Evolutionary conservation across 2,113 vertebrate genomes (phyloP).

Genomic region (Pardalotus punctatus): DNA sequence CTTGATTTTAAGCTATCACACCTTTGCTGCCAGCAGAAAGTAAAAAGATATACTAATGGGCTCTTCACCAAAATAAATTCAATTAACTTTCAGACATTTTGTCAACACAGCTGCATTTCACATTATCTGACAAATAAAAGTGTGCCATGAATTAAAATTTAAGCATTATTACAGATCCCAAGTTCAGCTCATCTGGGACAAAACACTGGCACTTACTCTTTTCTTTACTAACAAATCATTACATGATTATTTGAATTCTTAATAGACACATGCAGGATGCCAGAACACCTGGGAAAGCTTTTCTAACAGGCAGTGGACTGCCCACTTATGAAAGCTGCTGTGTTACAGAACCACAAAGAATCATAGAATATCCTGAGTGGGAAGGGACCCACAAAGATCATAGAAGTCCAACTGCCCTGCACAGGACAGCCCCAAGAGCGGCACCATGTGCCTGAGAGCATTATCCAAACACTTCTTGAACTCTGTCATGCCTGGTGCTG

Average conservation of each 20-base stretch:
- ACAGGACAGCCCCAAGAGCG: neutral
- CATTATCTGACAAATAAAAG: neutral
- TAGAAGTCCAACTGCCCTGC: fast-evolving
- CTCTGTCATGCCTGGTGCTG: neutral
- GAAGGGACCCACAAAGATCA: neutral
- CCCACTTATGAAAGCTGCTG: neutral
- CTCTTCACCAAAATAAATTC: neutral
- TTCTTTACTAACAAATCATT: neutral
- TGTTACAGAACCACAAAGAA: neutral
- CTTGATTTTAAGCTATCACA: neutral
- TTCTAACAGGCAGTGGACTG: neutral
- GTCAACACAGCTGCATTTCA: neutral
- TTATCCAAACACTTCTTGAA: fast-evolving
- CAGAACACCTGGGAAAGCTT: neutral
- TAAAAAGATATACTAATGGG: neutral
- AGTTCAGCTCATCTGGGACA: neutral
- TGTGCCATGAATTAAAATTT: neutral
- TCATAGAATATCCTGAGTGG: neutral
- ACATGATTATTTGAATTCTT: neutral
- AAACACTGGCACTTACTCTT: neutral
- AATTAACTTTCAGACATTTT: neutral
- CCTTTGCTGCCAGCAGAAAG: neutral
- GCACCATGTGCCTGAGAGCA: fast-evolving
- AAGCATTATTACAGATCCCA: neutral
- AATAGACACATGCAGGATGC: fast-evolving